These are phyloP conservation scores for Prostheceraeus crozeri DNA, from an alignment of 2,888 invertebrate species.

Conservation along the genomic window DNA sequence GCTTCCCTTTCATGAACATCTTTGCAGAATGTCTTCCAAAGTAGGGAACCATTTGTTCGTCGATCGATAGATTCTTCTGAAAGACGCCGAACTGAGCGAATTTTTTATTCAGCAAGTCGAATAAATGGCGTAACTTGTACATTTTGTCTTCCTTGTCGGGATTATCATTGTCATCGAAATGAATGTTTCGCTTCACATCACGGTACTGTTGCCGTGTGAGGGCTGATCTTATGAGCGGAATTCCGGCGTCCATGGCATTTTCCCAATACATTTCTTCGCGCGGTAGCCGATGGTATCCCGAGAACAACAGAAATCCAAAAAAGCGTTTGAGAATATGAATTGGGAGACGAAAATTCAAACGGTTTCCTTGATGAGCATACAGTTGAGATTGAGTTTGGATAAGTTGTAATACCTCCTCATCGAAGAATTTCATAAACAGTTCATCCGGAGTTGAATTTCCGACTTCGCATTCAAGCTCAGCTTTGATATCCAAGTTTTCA, in stretches of 20 bases:
- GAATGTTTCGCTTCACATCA: conserved; percentile 34
- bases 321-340: conserved; percentile 3
- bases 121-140: conserved; percentile 37
- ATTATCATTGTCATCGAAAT: conserved; percentile 31
- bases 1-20: conserved; percentile 43
- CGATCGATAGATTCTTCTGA: conserved; percentile 41
- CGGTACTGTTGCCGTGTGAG: background rate
- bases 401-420: background rate
- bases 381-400: conserved; percentile 5
- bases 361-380: conserved; percentile 3
- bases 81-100: conserved; percentile 32
- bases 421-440: conserved; percentile 1
- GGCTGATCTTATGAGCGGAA: background rate
- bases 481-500: too few relatives aligned
- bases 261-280: too few relatives aligned
- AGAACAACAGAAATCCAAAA: background rate
- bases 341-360: background rate
- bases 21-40: conserved; percentile 44
- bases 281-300: background rate
- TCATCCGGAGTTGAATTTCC: too few relatives aligned
- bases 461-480: too few relatives aligned
- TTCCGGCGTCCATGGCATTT: too few relatives aligned
- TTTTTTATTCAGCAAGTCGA: conserved; percentile 36
- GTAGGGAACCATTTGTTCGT: conserved; percentile 53
- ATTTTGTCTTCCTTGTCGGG: conserved; percentile 39